Base-by-base conservation (phyloP, 1,140 invertebrate species). In the Sinonovacula constricta region DNA sequence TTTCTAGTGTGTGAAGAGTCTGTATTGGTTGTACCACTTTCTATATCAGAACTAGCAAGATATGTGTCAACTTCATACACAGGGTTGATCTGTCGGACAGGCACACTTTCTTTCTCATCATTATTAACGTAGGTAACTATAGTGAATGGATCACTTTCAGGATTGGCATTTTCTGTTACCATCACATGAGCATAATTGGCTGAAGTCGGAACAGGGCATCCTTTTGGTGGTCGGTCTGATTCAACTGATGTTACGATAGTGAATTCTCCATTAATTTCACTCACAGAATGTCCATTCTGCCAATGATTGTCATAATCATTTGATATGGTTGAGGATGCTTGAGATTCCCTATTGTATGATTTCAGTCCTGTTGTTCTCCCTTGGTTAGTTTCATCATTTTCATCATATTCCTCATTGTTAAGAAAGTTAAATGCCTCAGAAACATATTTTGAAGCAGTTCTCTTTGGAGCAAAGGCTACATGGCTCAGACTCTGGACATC, bases 401-500 rank as follows among this genome's bases (percentile, higher is more conserved):
- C 59, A 79, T 81, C 53, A 24, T n/a, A 22, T 18, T 81, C 79
- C 18, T 60, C 39, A 15, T n/a, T 15, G 18, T 62, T 81, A 1
- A 84, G 69, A 60, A 82, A 84, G 54, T 67, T 63, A 39, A 83
- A 83, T 14, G 74, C 75, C 22, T 80, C 78, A 56, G 63, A 81
- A 14, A 83, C 69, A 65, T 39, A 49, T 28, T 57, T 66, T 26
- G 53, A 15, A 4, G 45, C 14, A 51, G 57, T 60, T 18, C 69
- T 53, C 0, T 63, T 7, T 18, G 53, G 45, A n/a, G n/a, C n/a
- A n/a, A n/a, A n/a, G n/a, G n/a, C n/a, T n/a, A n/a, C n/a, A n/a
- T n/a, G n/a, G n/a, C n/a, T n/a, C n/a, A n/a, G n/a, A n/a, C n/a
- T n/a, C n/a, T n/a, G n/a, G n/a, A n/a, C n/a, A n/a, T n/a, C n/a